phyloP scores from a whole-genome alignment of 2,888 invertebrate genomes.

The Torymus aiolomorphi region DNA sequence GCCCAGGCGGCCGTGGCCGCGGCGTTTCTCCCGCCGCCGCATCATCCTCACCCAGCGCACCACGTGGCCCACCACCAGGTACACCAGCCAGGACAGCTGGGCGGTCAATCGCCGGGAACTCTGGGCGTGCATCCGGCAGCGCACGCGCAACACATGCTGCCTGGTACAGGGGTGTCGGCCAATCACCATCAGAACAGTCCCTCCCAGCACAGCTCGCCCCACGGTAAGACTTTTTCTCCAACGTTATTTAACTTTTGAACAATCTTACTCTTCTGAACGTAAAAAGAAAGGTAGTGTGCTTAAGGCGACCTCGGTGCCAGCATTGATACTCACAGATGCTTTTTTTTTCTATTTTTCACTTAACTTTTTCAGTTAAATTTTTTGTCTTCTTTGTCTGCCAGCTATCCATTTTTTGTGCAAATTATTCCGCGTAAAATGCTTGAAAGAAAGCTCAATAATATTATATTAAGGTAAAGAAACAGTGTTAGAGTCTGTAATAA shows the following conservation, averaged over 20 bases:
- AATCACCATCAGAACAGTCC: constrained; percentile 74
- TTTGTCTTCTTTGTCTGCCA: too few relatives aligned
- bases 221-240: constrained; percentile 66
- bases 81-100: constrained; percentile 74
- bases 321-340: too few relatives aligned
- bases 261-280: too few relatives aligned
- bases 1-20: constrained; percentile 94
- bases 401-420: too few relatives aligned
- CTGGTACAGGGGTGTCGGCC: constrained; percentile 66
- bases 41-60: constrained; percentile 77
- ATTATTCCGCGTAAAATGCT: too few relatives aligned
- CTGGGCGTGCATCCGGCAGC: constrained; percentile 71
- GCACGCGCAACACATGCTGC: constrained; percentile 72
- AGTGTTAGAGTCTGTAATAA: too few relatives aligned
- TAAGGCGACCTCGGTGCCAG: too few relatives aligned
- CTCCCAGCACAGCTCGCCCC: constrained; percentile 71
- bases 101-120: constrained; percentile 68
- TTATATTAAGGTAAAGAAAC: too few relatives aligned
- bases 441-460: too few relatives aligned
- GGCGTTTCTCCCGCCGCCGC: constrained; percentile 85
- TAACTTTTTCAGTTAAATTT: too few relatives aligned
- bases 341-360: too few relatives aligned
- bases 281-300: too few relatives aligned
- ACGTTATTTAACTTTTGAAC: not conserved
- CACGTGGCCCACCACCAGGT: constrained; percentile 75